These are phyloP conservation scores for Rhimphoctona megacephalus DNA, from an alignment of 2,888 invertebrate genomes.

Conservation along the genomic window DNA sequence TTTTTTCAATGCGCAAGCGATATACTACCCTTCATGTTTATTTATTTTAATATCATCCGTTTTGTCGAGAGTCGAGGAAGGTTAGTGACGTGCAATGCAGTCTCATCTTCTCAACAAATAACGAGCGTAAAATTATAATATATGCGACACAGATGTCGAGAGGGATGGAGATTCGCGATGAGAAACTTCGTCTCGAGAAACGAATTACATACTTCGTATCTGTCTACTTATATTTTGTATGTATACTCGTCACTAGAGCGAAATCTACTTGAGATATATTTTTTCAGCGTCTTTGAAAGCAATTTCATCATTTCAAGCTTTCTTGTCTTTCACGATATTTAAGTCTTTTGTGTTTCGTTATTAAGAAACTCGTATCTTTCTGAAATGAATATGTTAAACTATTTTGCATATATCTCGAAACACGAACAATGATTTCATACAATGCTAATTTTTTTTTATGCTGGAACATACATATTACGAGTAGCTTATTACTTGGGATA, in stretches of 20 bases:
- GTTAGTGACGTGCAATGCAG: constrained; percentile 25
- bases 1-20: background rate
- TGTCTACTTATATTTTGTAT: constrained; percentile 7
- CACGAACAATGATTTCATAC: background rate
- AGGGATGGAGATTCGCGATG: constrained; percentile 11
- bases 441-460: background rate
- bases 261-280: constrained; percentile 43
- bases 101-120: constrained; percentile 40
- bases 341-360: constrained; percentile 38
- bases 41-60: constrained; percentile 40
- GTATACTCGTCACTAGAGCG: constrained; percentile 19
- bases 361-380: constrained; percentile 23
- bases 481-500: background rate
- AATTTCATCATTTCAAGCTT: constrained; percentile 37
- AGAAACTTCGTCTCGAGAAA: constrained; percentile 30
- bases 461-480: background rate
- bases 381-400: background rate
- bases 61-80: constrained; percentile 23
- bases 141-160: constrained; percentile 24
- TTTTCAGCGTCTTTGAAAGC: constrained; percentile 36
- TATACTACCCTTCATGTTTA: background rate
- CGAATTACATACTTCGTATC: constrained; percentile 10
- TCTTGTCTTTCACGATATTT: background rate
- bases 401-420: background rate
- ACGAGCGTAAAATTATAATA: constrained; percentile 32